Base-by-base conservation (phyloP, 2,797 vertebrate genomes). In the Zalophus californianus region DNA sequence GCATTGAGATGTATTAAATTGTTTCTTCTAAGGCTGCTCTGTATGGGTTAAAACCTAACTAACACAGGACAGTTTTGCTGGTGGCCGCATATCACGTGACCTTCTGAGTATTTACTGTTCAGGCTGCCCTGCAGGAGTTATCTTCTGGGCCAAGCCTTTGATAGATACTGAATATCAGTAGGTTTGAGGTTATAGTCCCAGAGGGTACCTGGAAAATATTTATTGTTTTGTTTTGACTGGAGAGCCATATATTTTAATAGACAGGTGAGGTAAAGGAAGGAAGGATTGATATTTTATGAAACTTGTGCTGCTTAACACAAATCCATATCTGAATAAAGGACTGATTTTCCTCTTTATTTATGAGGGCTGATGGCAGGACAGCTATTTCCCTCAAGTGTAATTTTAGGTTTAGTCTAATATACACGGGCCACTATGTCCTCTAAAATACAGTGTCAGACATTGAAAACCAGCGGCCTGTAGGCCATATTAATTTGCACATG, bases 1-100 rank as follows among this genome's bases (percentile, higher is more conserved):
- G 80, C 41, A 90, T 4, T 96, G 70, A 96, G 88, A 11, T 52
- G n/a, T 73, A 50, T 50, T 88, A 50, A 84, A 41, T 72, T 82
- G 25, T 91, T 91, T 92, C 38, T 56, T 77, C 0, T 25, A 48
- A 35, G 6, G 2, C 79, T 80, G 41, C 4, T 75, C 52, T 77
- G 25, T 56, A 23, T 54, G 75, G 18, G 1, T 23, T 94, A 72
- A 86, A 79, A 85, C 44, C 23, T 92, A 77, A 80, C 21, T 85
- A 80, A 80, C 27, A 52, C 66, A 50, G 54, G 72, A 32, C 23
- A 90, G 0, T 84, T 86, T 85, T 78, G 11, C 52, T 87, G 60
- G 52, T 70, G 58, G 15, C 29, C 16, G n/a, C 4, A 14, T n/a
- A 1, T 72, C 15, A 4, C 18, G 11, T 50, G 18, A 50, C 64